A percentile compares a stretch with the other conserved stretches of the same genome.
Conservation (phyloP, 1,140 invertebrate species). For the Meteorus sp. region DNA sequence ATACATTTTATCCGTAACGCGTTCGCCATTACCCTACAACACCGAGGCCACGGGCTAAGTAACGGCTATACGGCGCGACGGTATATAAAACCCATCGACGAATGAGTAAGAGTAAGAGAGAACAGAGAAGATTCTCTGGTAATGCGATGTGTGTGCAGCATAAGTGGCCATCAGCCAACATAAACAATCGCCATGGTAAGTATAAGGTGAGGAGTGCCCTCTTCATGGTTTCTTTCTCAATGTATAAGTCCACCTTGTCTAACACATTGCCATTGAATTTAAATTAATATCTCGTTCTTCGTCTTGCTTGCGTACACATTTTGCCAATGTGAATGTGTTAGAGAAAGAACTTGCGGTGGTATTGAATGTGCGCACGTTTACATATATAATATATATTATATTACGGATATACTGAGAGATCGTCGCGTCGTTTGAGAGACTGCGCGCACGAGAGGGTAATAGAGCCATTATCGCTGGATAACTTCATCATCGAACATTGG, state of each 20-base stretch:
- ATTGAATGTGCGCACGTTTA: neutral
- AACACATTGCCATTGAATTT: constrained; percentile 2
- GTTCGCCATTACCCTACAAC: constrained; percentile 59
- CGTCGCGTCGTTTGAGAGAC: too few species aligned
- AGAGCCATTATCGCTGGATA: constrained; percentile 61
- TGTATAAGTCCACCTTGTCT: neutral
- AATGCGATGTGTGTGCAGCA: constrained; percentile 55
- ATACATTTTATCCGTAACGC: constrained; percentile 61
- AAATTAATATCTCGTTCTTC: constrained; percentile 4
- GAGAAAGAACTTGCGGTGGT: too few species aligned
- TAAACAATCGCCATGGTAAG: constrained; percentile 60
- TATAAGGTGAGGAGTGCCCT: constrained; percentile 53
- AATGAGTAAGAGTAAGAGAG: too few species aligned
- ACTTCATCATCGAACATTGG: constrained; percentile 57
- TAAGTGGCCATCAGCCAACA: constrained; percentile 62
- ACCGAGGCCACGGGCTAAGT: constrained; percentile 52
- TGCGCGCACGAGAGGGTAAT: too few species aligned
- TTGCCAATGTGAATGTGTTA: too few species aligned
- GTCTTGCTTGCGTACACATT: too few species aligned
- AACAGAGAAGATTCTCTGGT: too few species aligned
- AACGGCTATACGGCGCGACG: constrained; percentile 36
- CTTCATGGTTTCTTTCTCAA: constrained; percentile 14
- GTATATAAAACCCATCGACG: too few species aligned
- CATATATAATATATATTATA: constrained; percentile 11
- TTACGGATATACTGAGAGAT: constrained; percentile 23